Base-by-base conservation (phyloP, 2,797 vertebrate species). In the Takifugu rubripes region DNA sequence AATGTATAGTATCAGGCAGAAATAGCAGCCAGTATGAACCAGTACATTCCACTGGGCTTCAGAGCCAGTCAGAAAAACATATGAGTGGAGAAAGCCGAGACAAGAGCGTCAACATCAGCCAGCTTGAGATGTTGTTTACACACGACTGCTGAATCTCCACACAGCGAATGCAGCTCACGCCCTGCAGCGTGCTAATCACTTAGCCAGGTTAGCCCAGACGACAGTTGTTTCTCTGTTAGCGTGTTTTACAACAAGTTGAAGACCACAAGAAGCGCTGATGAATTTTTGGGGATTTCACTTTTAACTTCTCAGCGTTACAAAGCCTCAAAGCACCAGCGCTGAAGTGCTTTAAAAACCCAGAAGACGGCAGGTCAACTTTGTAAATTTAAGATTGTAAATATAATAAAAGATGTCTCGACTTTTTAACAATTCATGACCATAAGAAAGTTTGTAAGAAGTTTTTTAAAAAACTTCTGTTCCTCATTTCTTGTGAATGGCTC, bases 21-120 rank as follows among this genome's bases (percentile, higher is more conserved):
- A 14, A 40, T 40, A 14, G 12, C 11, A 40, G 36, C 36, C 36
- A 40, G 21, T 46, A 6, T 25, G 43, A 45, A 33, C 21, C 5
- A 8, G 31, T 25, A 25, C 16, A 43, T 44, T 43, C n/a, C 17
- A 54, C 24, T 0, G 29, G 48, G 10, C 0, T 14, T 12, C 12
- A 3, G 5, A 33, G 31, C 31, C 31, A 33, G 31, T 33, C 8
- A 33, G 31, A 33, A 33, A 33, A 33, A 33, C 31, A 33, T 17
- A 17, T 21, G 31, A 10, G 9, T 10, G 31, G 21, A n/a, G 10
- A 48, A 25, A 7, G 11, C 15, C 7, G 6, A 7, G 3, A 14
- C 11, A 2, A 3, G 1, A 3, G 9, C 17, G 54, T 64, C 64
- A 76, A 74, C 61, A 65, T 70, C 64, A 64, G 74, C 70, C 64